These are phyloP conservation scores for Coccyzus lansbergi DNA, from an alignment of 2,797 vertebrate species.

Conservation along the genomic window DNA sequence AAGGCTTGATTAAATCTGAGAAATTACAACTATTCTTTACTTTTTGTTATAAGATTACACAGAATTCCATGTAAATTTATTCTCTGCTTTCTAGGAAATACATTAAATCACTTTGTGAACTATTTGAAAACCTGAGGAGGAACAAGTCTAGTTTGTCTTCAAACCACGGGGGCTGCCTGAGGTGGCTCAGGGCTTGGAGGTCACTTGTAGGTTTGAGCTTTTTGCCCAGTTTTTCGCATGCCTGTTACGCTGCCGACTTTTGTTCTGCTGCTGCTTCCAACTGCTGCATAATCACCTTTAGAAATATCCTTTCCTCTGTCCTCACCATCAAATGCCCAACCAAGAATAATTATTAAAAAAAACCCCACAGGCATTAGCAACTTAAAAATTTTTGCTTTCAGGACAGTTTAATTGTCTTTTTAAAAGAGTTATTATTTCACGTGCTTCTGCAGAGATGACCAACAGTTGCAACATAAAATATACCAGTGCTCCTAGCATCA, in stretches of 20 bases:
- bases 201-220: not conserved
- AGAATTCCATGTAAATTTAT: not conserved
- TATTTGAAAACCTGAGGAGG: not conserved
- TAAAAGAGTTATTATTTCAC: not conserved
- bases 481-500: not conserved
- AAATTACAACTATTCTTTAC: not conserved
- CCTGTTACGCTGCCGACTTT: not conserved
- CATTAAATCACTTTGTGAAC: not conserved
- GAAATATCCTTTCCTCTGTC: not conserved
- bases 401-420: not conserved
- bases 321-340: not conserved
- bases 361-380: not conserved
- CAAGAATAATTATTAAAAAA: not conserved
- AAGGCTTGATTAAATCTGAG: constrained; percentile 22
- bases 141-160: not conserved
- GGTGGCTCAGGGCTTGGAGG: constrained; percentile 32
- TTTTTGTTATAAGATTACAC: not conserved
- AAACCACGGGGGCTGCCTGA: not conserved
- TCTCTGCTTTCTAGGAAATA: not conserved
- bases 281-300: not conserved
- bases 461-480: not conserved
- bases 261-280: not conserved
- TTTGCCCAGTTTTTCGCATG: not conserved
- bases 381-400: not conserved
- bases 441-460: not conserved